A percentile compares a stretch with the other conserved stretches of the same genome.
Conservation (phyloP, 2,113 vertebrate species). For the Oncorhynchus nerka region DNA sequence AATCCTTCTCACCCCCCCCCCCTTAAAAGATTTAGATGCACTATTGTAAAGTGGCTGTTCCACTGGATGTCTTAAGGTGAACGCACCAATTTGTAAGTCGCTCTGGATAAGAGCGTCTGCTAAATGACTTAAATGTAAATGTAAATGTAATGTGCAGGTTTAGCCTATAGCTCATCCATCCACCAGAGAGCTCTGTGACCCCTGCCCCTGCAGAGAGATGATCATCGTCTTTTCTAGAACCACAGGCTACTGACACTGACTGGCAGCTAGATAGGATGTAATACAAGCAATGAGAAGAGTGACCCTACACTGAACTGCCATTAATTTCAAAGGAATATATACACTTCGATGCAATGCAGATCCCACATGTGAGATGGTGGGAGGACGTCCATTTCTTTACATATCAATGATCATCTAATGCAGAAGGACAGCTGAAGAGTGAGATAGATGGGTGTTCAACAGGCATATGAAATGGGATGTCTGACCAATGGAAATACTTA, state of each 20-base stretch:
- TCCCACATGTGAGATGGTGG: background rate
- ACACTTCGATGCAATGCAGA: background rate
- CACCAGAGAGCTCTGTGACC: background rate
- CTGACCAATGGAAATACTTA: background rate
- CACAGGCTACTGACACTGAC: background rate
- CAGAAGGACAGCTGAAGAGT: background rate
- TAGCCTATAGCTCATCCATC: background rate
- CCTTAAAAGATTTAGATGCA: too few species aligned
- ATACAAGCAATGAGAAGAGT: background rate
- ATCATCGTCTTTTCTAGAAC: constrained; percentile 1
- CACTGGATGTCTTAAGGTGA: too few species aligned
- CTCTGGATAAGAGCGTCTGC: too few species aligned
- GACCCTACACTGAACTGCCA: background rate
- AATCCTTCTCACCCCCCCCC: too few species aligned
- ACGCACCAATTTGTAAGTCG: too few species aligned
- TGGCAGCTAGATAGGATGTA: background rate
- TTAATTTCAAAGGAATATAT: background rate
- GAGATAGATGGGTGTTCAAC: background rate
- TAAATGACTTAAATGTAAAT: too few species aligned
- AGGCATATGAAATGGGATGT: too few species aligned
- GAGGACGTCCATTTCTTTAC: background rate
- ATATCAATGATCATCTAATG: background rate
- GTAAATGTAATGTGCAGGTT: too few species aligned
- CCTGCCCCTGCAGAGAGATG: background rate
- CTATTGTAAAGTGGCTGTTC: too few species aligned